These are phyloP conservation scores for Dolichallabes microphthalmus DNA, from an alignment of 2,113 vertebrate genomes.

Conservation along the genomic window DNA sequence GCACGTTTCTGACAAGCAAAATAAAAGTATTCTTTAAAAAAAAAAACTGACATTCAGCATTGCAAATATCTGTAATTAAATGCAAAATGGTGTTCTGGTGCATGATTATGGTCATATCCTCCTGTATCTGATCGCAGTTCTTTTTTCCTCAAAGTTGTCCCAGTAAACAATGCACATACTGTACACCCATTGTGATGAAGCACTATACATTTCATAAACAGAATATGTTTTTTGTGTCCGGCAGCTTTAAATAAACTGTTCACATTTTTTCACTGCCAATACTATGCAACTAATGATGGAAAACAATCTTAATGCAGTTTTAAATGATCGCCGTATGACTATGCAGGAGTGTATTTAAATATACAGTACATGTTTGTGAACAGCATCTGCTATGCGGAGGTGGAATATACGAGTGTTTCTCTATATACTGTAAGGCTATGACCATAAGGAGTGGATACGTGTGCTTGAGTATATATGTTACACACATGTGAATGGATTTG, in stretches of 20 bases:
- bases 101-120: constrained; percentile 18
- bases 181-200: background rate
- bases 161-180: constrained; percentile 4
- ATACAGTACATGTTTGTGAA: background rate
- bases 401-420: background rate
- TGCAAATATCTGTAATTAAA: background rate
- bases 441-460: background rate
- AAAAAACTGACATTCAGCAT: background rate
- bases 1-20: too few relatives aligned
- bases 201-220: background rate
- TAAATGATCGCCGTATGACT: background rate
- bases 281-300: constrained; percentile 2
- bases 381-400: background rate
- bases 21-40: background rate
- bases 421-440: background rate
- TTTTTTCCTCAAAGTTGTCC: background rate
- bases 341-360: background rate
- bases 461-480: background rate
- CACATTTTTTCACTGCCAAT: background rate
- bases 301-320: background rate
- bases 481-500: background rate
- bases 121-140: constrained; percentile 25
- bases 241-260: background rate
- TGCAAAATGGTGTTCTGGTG: constrained; percentile 4
- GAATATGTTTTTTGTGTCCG: background rate